Conservation (phyloP, 2,888 invertebrate species). For the Chelonus formosanus region DNA sequence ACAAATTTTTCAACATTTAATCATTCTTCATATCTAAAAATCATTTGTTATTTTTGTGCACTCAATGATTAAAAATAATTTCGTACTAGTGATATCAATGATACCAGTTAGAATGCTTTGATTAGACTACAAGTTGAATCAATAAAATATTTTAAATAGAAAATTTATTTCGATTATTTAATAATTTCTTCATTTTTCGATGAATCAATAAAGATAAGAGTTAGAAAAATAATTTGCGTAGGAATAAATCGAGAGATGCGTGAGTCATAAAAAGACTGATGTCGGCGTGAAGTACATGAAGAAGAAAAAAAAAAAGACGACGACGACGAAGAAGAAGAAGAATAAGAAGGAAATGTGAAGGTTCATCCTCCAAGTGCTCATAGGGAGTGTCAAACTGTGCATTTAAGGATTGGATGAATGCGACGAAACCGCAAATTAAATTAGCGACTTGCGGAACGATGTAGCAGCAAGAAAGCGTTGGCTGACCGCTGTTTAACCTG, state of each 20-base stretch:
- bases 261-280: no score
- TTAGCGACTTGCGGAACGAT: slow-evolving; percentile 58
- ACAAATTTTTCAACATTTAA: slow-evolving; percentile 1
- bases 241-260: no score
- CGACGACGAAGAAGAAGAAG: slow-evolving; percentile 23
- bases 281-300: no score
- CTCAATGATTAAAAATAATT: slow-evolving; percentile 1
- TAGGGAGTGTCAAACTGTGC: slow-evolving; percentile 34
- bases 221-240: no score
- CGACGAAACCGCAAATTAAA: slow-evolving; percentile 64
- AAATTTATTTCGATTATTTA: no score
- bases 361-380: not conserved
- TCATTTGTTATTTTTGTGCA: slow-evolving; percentile 2
- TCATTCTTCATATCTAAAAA: slow-evolving; percentile 1
- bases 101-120: no score
- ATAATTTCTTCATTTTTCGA: no score
- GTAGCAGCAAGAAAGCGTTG: slow-evolving; percentile 60
- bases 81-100: no score
- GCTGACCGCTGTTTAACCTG: slow-evolving; percentile 59
- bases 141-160: no score
- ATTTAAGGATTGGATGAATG: slow-evolving; percentile 48
- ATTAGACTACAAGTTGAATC: no score
- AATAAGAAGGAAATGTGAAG: not conserved
- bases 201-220: no score
- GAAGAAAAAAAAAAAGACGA: slow-evolving; percentile 22